A percentile compares a stretch with the other conserved stretches of the same genome.
These are phyloP conservation scores for Syngnathoides biaculeatus DNA, from an alignment of 2,113 vertebrate species.

Conservation along the genomic window DNA sequence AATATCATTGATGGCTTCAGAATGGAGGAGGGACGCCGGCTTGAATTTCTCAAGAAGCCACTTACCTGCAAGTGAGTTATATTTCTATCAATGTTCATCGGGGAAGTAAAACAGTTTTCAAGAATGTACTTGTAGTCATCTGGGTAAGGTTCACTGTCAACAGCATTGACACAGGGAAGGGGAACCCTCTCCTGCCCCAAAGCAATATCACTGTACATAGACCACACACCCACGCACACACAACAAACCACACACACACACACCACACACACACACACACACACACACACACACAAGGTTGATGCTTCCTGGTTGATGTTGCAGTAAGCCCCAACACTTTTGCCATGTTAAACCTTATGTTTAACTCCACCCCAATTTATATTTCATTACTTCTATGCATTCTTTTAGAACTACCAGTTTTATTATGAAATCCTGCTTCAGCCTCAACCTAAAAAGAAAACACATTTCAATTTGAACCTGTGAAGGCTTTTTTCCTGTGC, in stretches of 20 bases:
- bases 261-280: no score
- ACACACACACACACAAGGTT: not conserved
- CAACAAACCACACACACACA: no score
- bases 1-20: not conserved
- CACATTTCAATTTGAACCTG: constrained; percentile 68
- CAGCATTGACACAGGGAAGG: constrained; percentile 88
- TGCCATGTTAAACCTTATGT: not conserved
- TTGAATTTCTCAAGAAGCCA: not conserved
- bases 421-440: not conserved
- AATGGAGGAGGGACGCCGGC: no score
- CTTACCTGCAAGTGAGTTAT: constrained; percentile 95
- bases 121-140: constrained; percentile 93
- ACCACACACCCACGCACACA: constrained; percentile 1
- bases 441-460: not conserved
- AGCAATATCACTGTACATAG: constrained; percentile 83
- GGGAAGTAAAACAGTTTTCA: constrained; percentile 94
- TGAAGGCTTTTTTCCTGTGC: constrained; percentile 75
- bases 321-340: not conserved
- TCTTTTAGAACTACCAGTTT: not conserved
- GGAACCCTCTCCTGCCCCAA: constrained; percentile 89
- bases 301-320: not conserved
- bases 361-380: not conserved
- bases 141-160: constrained; percentile 84
- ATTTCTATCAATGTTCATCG: constrained; percentile 94
- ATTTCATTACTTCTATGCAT: not conserved